Evolutionary conservation across 2,797 vertebrate genomes (phyloP), one percentile per base, ranked within the genome.

Genomic region (Kryptopterus vitreolus): DNA sequence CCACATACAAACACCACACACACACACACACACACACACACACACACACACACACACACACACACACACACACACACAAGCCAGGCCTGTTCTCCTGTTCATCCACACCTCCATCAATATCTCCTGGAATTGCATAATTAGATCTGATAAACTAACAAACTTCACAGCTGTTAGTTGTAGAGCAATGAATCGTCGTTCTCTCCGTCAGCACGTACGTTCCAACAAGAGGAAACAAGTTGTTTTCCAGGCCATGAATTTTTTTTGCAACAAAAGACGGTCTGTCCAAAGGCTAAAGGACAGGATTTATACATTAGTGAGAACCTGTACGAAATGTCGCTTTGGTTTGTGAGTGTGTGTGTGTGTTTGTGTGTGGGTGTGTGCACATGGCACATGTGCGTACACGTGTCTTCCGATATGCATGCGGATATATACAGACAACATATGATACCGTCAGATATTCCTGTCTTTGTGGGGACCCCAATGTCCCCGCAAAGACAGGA

Each of bases 241-340:
- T 86, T 86, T 88, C 81, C 79, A 86, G 83, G 74, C 85, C 75
- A 81, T 78, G 84, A 68, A 71, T 86, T 81, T 83, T 81, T 83
- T 87, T 53, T 22, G 57, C 83, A 59, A 87, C 89, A 90, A 91
- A 91, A 91, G 85, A 70, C 1, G 86, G 86, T 87, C 90, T 90
- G 89, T 91, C 85, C 83, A 53, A 77, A 78, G 24, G 82, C 89
- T 88, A 91, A 90, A 89, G 88, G 82, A 83, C 85, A 90, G 46
- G 43, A 69, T 43, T 50, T 48, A 86, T 48, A 86, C 70, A 74
- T 78, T 80, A 76, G 57, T 55, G 72, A 76, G 43, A 57, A 72
- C 57, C 43, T 26, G 65, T 26, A 13, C 8, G 46, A 48, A 38
- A 65, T 65, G 55, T 29, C 73, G 66, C 35, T 58, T 59, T 29